Evolutionary conservation across 2,888 invertebrate species (phyloP).

Genomic region (Stratiomys singularior): DNA sequence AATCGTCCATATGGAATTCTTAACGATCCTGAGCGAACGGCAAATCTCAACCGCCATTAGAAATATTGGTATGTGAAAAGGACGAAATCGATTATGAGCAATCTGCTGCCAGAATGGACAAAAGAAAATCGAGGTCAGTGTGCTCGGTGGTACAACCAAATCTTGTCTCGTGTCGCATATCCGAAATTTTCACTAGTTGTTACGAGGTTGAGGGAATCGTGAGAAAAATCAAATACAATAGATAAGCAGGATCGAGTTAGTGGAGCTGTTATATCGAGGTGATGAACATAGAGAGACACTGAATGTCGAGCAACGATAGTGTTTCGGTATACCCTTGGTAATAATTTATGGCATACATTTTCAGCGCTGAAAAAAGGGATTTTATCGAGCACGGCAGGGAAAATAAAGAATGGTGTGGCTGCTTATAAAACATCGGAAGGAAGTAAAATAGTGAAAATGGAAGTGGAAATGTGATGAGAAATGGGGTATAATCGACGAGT

Average conservation of each 20-base stretch:
- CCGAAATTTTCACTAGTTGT: conserved; percentile 11
- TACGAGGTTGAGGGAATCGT: not conserved
- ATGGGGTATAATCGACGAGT: conserved; percentile 11
- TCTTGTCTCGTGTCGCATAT: conserved; percentile 4
- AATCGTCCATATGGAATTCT: conserved; percentile 10
- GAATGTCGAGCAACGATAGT: no score
- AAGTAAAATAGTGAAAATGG: not conserved
- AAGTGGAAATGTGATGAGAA: conserved; percentile 20
- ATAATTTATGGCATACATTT: conserved; percentile 37
- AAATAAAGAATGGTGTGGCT: conserved; percentile 11
- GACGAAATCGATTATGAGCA: not conserved
- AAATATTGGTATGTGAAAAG: not conserved
- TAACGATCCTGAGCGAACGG: not conserved
- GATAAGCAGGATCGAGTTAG: conserved; percentile 29
- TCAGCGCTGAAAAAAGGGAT: conserved; percentile 16
- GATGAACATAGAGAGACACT: not conserved
- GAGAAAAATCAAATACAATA: conserved; percentile 28
- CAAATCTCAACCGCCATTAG: conserved; percentile 7
- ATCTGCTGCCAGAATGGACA: not conserved
- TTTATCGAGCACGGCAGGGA: conserved; percentile 9
- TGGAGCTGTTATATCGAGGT: not conserved
- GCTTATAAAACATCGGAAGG: not conserved
- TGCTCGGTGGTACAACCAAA: not conserved
- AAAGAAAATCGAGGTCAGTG: not conserved
- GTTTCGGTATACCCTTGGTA: conserved; percentile 1